Conservation (phyloP, 2,888 invertebrate genomes). For the Harpalus rufipes region DNA sequence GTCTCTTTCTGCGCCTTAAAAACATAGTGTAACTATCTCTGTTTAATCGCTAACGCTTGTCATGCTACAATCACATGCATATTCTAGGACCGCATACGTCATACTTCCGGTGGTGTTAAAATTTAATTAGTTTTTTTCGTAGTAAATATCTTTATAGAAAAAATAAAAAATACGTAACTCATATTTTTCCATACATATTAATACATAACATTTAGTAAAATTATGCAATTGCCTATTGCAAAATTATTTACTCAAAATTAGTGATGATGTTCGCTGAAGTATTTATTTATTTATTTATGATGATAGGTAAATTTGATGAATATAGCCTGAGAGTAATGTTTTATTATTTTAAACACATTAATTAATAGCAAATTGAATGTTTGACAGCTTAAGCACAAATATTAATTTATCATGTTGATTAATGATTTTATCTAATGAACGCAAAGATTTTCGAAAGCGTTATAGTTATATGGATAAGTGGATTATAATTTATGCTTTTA, state of each 20-base stretch:
- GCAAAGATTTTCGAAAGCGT: constrained; percentile 25
- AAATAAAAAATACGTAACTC: too few relatives aligned
- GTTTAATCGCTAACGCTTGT: too few relatives aligned
- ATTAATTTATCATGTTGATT: constrained; percentile 44
- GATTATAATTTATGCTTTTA: constrained; percentile 31
- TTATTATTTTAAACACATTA: constrained; percentile 46
- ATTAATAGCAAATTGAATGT: constrained; percentile 48
- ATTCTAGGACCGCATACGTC: too few relatives aligned
- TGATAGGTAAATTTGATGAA: constrained; percentile 35
- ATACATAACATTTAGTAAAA: too few relatives aligned
- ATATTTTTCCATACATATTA: too few relatives aligned
- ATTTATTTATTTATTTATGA: constrained; percentile 32
- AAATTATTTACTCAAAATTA: constrained; percentile 24
- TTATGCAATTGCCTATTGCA: too few relatives aligned
- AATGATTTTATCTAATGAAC: constrained; percentile 44
- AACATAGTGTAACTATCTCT: too few relatives aligned
- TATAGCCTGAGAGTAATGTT: constrained; percentile 14
- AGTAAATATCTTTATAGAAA: too few relatives aligned
- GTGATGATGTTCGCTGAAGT: background rate
- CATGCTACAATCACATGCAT: too few relatives aligned
- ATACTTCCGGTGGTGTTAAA: too few relatives aligned
- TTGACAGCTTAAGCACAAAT: constrained; percentile 48
- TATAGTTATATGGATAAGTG: constrained; percentile 14
- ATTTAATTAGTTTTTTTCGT: too few relatives aligned
- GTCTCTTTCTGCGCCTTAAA: too few relatives aligned